These are phyloP conservation scores for Gryllus bimaculatus DNA, from an alignment of 1,140 invertebrate genomes.

Conservation along the genomic window DNA sequence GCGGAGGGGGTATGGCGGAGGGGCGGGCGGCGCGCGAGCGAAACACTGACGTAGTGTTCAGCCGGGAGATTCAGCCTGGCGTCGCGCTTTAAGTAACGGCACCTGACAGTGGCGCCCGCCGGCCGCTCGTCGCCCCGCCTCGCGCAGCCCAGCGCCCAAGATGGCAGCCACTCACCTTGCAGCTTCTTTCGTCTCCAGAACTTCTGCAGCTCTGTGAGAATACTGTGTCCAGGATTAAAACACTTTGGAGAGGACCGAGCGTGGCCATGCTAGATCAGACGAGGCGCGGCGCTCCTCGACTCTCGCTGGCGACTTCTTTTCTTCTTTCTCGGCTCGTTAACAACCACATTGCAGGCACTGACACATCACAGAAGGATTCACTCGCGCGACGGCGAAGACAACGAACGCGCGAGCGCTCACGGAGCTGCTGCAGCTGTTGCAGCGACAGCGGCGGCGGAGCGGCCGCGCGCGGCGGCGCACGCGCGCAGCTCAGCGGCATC, in stretches of 20 bases:
- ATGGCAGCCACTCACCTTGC: conserved; percentile 56
- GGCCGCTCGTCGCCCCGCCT: too few relatives aligned
- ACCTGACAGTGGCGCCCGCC: too few relatives aligned
- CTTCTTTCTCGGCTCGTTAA: neutral
- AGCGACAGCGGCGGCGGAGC: neutral
- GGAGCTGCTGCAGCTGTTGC: neutral
- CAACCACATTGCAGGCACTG: conserved; percentile 8
- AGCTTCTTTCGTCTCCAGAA: conserved; percentile 92
- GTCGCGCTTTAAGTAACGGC: too few relatives aligned
- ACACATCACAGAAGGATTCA: conserved; percentile 21
- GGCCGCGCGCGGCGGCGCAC: too few relatives aligned
- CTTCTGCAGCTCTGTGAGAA: conserved; percentile 89
- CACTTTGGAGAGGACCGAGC: conserved; percentile 85
- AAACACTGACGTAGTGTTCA: too few relatives aligned
- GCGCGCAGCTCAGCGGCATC: neutral
- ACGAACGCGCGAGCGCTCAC: neutral
- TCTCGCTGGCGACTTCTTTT: neutral
- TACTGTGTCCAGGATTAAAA: conserved; percentile 97
- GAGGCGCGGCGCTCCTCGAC: neutral
- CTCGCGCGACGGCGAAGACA: conserved; percentile 20
- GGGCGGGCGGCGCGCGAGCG: too few relatives aligned
- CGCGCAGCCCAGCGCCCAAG: too few relatives aligned
- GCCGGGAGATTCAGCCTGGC: too few relatives aligned
- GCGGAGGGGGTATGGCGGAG: too few relatives aligned
- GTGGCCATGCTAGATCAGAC: conserved; percentile 57